Evolutionary conservation across 2,888 invertebrate species (phyloP), one percentile per base, ranked within the genome.

Genomic region (Scelioninae gen. 1): DNA sequence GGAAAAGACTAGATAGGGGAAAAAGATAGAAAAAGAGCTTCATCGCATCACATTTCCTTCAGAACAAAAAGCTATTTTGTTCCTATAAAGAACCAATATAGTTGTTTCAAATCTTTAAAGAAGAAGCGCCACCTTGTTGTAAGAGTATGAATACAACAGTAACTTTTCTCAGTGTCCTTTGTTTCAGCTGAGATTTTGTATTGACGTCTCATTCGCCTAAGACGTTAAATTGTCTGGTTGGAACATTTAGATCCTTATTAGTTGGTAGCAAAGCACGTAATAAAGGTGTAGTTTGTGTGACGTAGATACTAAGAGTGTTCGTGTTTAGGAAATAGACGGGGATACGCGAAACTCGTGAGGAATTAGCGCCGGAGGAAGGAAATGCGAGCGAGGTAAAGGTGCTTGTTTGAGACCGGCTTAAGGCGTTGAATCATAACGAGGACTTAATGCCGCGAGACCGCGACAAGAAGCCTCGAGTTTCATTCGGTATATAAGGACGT

Each of bases 371-470:
- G 82, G 83, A 43, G 81, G 75, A 60, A 77, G 80, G 71, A 69
- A 82, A 79, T 56, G 83, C 75, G 63, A 74, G 29, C 63, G 56
- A 79, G 84, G 86, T 75, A 85, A 83, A 84, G 86, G 84, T 81
- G 87, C 84, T 79, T 83, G 82, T 84, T 85, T 88, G 88, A 89
- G 88, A 90, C 87, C 89, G 87, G 91, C 92, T 92, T 91, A 91
- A 90, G 89, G 88, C 91, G 90, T 92, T 92, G 92, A 92, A 92
- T 92, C 92, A 92, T 92, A 92, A 92, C 91, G 89, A 92, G 91
- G 92, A 92, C 91, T 91, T 91, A 91, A 84, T 87, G 88, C 88
- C 89, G 86, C 85, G 81, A 83, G 90, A 91, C 90, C 87, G 83
- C 87, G 86, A 88, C 89, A 87, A 88, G 89, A 87, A 88, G 88